Base-by-base conservation (phyloP, 2,888 invertebrate species). In the Andrena chrysosceles region DNA sequence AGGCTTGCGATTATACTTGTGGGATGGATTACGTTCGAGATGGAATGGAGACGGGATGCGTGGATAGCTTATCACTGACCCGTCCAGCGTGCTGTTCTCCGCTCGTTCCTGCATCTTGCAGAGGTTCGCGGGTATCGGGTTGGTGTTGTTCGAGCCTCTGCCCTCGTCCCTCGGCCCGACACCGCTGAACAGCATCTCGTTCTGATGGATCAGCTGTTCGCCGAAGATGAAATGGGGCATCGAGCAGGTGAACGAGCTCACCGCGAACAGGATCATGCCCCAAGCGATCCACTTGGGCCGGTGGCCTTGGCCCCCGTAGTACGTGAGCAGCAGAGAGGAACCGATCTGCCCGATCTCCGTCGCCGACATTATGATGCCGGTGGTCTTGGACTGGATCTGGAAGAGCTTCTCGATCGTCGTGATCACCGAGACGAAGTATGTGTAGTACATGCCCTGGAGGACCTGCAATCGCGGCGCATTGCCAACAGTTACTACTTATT, bases 261-360 rank as follows among this genome's bases (percentile, higher is more conserved):
- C 95, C 8, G 98, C 97, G 93, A 98, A 97, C 86, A 98, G 95
- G 63, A 98, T 95, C 97, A 98, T 98, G 48, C 98, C 98, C 95
- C 97, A 97, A 70, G 97, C 98, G 90, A 98, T 98, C 98, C 98
- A 98, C 86, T 98, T 96, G 69, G 98, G 98, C 89, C 98, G 95
- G 94, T 98, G 98, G 8, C 98, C 98, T 87, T 98, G 97, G 7
- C 98, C 98, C 13, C 98, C 98, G 93, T 97, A 97, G 93, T 98
- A 98, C 48, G 98, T 98, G 89, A 98, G 94, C 91, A 98, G 95
- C 90, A 98, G 95, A 74, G 98, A 97, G 62, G 98, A 98, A 85
- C 98, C 97, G 90, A 98, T 98, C 94, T 98, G 98, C 0, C 98
- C 98, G 92, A 98, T 97, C 94, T 98, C 98, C 26, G 98, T 98